These are phyloP conservation scores for Umimayanthus chanpuru DNA, from an alignment of 92 coral and sea anemone species.

Conservation along the genomic window DNA sequence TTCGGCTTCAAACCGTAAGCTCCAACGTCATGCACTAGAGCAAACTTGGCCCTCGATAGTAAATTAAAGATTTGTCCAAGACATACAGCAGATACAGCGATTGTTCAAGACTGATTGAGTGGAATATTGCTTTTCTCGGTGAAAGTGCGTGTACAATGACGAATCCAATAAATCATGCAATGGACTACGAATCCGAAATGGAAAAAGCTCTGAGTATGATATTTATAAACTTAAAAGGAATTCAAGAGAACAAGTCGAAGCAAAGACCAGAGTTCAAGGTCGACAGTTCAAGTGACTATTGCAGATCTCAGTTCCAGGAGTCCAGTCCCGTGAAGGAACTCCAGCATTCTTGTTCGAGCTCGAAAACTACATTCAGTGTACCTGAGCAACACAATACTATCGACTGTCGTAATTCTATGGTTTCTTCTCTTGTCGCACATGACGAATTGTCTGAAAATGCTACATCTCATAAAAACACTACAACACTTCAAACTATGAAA, in stretches of 20 bases:
- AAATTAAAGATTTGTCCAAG: neutral
- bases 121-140: neutral
- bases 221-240: constrained; percentile 37
- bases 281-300: neutral
- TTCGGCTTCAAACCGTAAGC: neutral
- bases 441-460: neutral
- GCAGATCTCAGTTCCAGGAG: neutral
- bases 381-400: neutral
- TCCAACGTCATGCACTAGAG: neutral
- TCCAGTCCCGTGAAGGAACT: neutral
- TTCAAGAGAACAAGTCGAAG: constrained; percentile 15
- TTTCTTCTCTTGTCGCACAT: neutral
- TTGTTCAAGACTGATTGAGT: neutral
- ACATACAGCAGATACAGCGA: neutral
- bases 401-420: neutral
- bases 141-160: neutral
- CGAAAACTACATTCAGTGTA: neutral
- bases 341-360: neutral
- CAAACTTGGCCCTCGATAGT: neutral
- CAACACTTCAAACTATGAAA: neutral
- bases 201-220: constrained; percentile 33
- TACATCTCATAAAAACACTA: neutral
- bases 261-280: neutral
- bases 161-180: neutral
- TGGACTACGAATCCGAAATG: constrained; percentile 43